These are phyloP conservation scores for Orussus abietinus DNA, from an alignment of 1,140 invertebrate genomes.

Conservation along the genomic window DNA sequence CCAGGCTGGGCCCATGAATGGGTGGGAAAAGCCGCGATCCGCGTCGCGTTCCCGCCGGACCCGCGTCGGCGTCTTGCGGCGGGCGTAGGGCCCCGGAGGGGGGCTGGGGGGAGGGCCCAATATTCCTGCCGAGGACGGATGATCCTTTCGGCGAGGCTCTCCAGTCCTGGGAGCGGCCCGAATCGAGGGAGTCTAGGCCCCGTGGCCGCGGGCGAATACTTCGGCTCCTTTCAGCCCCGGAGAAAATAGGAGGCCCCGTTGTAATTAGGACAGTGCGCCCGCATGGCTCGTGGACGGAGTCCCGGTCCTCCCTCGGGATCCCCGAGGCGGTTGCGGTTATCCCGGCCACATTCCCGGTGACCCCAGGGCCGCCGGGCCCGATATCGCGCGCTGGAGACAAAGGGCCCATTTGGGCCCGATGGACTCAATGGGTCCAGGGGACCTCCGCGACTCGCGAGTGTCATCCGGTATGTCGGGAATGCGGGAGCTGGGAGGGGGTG, in stretches of 20 bases:
- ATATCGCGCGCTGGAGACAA: too few species aligned
- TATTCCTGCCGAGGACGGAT: conserved; percentile 38
- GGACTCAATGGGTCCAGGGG: too few species aligned
- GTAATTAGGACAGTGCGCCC: conserved; percentile 54
- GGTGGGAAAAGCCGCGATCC: conserved; percentile 32
- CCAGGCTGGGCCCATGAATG: conserved; percentile 35
- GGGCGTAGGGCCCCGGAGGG: too few species aligned
- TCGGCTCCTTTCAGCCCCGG: conserved; percentile 46
- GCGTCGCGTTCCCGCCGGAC: conserved; percentile 2
- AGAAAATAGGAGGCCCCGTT: conserved; percentile 45
- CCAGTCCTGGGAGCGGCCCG: conserved; percentile 33
- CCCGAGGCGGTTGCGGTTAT: conserved; percentile 23
- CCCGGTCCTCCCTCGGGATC: conserved; percentile 29
- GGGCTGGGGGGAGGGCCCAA: too few species aligned
- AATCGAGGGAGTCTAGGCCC: conserved; percentile 44
- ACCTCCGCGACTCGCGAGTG: too few species aligned
- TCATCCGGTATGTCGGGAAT: too few species aligned
- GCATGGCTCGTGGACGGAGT: conserved; percentile 41
- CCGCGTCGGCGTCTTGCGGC: conserved; percentile 9
- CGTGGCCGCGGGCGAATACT: conserved; percentile 46
- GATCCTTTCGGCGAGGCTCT: conserved; percentile 34
- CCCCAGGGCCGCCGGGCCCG: too few species aligned
- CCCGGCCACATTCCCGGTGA: conserved; percentile 45
- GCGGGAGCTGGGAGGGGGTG: too few species aligned
- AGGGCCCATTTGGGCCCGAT: too few species aligned